Percentiles rank a stretch among this genome's conserved stretches.
Evolutionary conservation across 2,888 invertebrate genomes (phyloP).

Genomic region (Tromatobia lineatoria): DNA sequence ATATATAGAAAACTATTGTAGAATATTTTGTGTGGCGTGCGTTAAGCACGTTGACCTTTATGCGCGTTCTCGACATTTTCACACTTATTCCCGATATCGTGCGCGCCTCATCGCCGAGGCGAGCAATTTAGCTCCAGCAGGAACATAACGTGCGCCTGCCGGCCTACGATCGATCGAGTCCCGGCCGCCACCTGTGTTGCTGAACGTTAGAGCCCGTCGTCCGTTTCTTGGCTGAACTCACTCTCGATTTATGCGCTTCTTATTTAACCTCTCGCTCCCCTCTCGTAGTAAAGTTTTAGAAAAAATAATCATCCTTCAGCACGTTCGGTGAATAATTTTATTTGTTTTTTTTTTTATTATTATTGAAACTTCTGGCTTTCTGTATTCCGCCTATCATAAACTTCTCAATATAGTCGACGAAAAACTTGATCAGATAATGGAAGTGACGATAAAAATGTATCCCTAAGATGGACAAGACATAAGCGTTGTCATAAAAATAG

Average conservation of each 20-base stretch:
- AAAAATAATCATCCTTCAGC: not conserved
- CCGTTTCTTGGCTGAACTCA: constrained; percentile 24
- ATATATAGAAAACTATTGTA: not conserved
- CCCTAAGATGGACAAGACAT: too few species aligned
- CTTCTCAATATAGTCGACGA: not conserved
- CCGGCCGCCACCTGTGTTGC: constrained; percentile 39
- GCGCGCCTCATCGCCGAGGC: constrained; percentile 12
- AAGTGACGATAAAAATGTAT: not conserved
- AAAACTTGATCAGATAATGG: not conserved
- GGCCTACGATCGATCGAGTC: constrained; percentile 25
- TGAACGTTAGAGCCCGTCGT: constrained; percentile 15
- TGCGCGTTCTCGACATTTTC: not conserved
- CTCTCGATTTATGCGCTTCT: not conserved
- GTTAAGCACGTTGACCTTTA: constrained; percentile 40
- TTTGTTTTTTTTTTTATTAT: not conserved
- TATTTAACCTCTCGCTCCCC: not conserved
- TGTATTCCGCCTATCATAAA: not conserved
- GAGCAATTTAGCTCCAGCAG: not conserved
- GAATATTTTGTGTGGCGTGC: constrained; percentile 15
- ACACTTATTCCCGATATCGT: constrained; percentile 22
- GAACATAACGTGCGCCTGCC: not conserved
- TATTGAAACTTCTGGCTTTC: not conserved
- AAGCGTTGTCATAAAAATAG: too few species aligned
- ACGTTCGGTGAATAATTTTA: constrained; percentile 3
- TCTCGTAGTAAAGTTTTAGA: not conserved